Conservation (phyloP, 1,140 invertebrate species). For the Diabrotica virgifera region DNA sequence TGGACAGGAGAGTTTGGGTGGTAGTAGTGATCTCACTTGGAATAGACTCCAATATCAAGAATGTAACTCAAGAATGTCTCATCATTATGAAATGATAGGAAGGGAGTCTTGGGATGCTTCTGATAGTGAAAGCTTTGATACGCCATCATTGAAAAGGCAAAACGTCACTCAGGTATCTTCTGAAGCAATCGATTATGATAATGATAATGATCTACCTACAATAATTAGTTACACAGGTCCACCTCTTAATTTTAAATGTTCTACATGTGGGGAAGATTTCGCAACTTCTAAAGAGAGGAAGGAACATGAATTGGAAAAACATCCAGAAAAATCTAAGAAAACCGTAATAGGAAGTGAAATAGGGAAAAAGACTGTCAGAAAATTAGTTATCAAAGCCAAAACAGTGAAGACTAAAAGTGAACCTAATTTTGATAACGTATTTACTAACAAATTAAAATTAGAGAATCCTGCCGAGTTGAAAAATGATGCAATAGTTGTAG, state of each 20-base stretch:
- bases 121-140: slow-evolving; percentile 61
- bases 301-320: slow-evolving; percentile 57
- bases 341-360: slow-evolving; percentile 32
- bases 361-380: slow-evolving; percentile 40
- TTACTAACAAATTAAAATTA: slow-evolving; percentile 42
- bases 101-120: slow-evolving; percentile 66
- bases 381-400: slow-evolving; percentile 42
- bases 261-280: slow-evolving; percentile 60
- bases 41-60: slow-evolving; percentile 43
- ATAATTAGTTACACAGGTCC: slow-evolving; percentile 38
- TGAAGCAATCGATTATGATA: slow-evolving; percentile 26
- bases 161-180: slow-evolving; percentile 19
- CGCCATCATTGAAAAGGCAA: slow-evolving; percentile 35
- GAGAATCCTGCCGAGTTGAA: slow-evolving; percentile 29
- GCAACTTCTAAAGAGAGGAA: slow-evolving; percentile 63
- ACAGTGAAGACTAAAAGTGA: slow-evolving; percentile 32
- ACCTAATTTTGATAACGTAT: slow-evolving; percentile 44
- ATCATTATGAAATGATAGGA: slow-evolving; percentile 61
- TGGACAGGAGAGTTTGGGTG: slow-evolving; percentile 76
- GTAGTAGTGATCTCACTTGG: slow-evolving; percentile 42
- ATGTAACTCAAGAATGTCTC: slow-evolving; percentile 48
- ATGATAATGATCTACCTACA: slow-evolving; percentile 32
- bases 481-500: slow-evolving; percentile 14
- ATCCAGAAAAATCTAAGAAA: slow-evolving; percentile 26
- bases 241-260: slow-evolving; percentile 54